Base-by-base conservation (phyloP, 2,797 vertebrate species). In the Champsocephalus esox region DNA sequence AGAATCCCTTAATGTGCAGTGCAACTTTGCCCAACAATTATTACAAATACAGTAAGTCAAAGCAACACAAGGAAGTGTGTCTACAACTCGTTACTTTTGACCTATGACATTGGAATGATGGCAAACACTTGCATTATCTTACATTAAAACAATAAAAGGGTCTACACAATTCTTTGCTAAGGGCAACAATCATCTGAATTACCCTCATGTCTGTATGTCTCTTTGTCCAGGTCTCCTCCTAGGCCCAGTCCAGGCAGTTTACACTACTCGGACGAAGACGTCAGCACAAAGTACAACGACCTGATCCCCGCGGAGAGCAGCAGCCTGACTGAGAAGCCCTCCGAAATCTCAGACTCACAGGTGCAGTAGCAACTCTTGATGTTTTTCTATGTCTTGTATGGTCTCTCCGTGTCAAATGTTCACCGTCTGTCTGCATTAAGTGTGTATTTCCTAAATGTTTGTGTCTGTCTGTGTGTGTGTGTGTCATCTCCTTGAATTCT, bases 301-400 rank as follows among this genome's bases (percentile, higher is more conserved):
- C 94, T 99, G 86, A 97, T 99, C 90, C 97, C 97, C 0, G 97
- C 97, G 0, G 98, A 99, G 93, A 98, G 96, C 96, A 97, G 97
- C 96, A 99, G 97, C 87, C 96, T 99, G 70, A 99, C 97, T 0
- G 98, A 99, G 87, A 99, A 99, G 72, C 97, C 98, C 60, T 98
- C 98, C 0, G 98, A 99, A 82, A 94, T 98, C 86, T 99, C 98
- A 0, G 98, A 99, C 90, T 99, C 98, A 7, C 97, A 99, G 98
- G 98, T 99, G 77, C 86, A 64, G 79, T 56, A 60, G 46, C 61
- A 11, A 2, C 65, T 9, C 34, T 44, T 16, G 1, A 34, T 46
- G 62, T 48, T 28, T 2, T 5, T 3, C 8, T 28, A 3, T 17
- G 12, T 50, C 13, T 51, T 3, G 41, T 71, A 13, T 52, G 24